phyloP scores from a whole-genome alignment of 2,797 vertebrate genomes.

The Pangasius djambal region DNA sequence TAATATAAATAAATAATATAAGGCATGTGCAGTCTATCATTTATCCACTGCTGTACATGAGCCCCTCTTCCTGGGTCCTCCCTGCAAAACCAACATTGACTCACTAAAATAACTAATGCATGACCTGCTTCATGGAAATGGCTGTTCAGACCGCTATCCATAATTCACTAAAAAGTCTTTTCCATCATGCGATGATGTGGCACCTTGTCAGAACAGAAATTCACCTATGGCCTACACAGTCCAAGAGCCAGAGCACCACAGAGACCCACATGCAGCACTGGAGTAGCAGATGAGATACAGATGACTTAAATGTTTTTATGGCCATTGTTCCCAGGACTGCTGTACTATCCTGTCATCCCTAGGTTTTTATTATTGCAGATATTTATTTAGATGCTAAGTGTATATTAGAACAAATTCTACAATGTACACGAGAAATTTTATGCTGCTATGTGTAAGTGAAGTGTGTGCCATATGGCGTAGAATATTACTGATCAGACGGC shows the following conservation, averaged over 20 bases:
- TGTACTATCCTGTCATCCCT: not conserved
- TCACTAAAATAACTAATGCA: constrained; percentile 55
- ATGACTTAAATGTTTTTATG: not conserved
- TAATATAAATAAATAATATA: not conserved
- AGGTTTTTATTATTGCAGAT: not conserved
- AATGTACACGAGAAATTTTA: not conserved
- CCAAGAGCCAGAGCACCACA: constrained; percentile 22
- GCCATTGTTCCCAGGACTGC: not conserved
- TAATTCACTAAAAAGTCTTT: constrained; percentile 56
- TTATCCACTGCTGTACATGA: not conserved
- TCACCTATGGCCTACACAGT: constrained; percentile 30
- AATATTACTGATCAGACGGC: not conserved
- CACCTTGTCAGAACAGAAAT: constrained; percentile 50
- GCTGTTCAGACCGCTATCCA: constrained; percentile 47
- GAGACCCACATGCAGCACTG: not conserved
- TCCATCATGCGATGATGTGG: constrained; percentile 42
- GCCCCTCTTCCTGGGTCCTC: constrained; percentile 14
- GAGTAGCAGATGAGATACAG: not conserved
- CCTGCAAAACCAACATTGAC: constrained; percentile 30
- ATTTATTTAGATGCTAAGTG: not conserved
- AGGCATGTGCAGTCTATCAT: not conserved
- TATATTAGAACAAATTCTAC: not conserved
- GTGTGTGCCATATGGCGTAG: not conserved
- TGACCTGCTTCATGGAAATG: constrained; percentile 51
- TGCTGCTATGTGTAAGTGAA: not conserved